A percentile compares a stretch with the other conserved stretches of the same genome.
Evolutionary conservation across 2,113 vertebrate genomes (phyloP).

Genomic region (Furnarius figulus): DNA sequence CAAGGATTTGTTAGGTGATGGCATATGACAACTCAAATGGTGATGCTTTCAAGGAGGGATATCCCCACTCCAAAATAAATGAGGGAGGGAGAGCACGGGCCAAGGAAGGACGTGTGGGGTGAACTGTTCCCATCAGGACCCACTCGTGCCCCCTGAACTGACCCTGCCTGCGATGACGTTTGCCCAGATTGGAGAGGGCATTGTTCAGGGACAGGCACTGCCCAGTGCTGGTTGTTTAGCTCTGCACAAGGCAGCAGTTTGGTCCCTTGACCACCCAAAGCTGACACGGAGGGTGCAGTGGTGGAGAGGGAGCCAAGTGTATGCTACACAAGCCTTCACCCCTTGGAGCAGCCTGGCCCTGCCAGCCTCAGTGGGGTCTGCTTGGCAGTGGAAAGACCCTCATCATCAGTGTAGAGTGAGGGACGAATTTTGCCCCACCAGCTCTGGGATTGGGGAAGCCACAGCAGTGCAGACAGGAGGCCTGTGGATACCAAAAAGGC

Average conservation of each 20-base stretch:
- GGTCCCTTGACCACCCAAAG: too few relatives aligned
- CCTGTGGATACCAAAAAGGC: background rate
- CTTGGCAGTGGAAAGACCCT: background rate
- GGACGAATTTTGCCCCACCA: background rate
- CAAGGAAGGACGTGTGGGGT: background rate
- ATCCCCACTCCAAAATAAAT: background rate
- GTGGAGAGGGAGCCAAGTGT: background rate
- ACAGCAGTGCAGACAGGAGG: accelerated
- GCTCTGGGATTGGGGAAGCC: background rate
- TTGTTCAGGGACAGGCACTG: accelerated
- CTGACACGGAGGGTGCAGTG: accelerated
- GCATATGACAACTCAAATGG: accelerated
- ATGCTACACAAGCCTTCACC: accelerated
- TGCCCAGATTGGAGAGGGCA: accelerated
- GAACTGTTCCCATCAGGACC: background rate
- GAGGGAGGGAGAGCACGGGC: background rate
- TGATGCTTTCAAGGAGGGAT: background rate
- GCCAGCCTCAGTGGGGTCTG: background rate
- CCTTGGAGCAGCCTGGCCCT: background rate
- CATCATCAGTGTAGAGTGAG: background rate
- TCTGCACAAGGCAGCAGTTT: accelerated
- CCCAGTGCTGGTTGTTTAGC: accelerated
- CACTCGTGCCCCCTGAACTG: accelerated
- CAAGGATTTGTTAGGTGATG: background rate
- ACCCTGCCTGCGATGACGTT: accelerated